Evolutionary conservation across 92 coral and sea anemone species (phyloP).

Genomic region (Epizoanthus stellaris): DNA sequence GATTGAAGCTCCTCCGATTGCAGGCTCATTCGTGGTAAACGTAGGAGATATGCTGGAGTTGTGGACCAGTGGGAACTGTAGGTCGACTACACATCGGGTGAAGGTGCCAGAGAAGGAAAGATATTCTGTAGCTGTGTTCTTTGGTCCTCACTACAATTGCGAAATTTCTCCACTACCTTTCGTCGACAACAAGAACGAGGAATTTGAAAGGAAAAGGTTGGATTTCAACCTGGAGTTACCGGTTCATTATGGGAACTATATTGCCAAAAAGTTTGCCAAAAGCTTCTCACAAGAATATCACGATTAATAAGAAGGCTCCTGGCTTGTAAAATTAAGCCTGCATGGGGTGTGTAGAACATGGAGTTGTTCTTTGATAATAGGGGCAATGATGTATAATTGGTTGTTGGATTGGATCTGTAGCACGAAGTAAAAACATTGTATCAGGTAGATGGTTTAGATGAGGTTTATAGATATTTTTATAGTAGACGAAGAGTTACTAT

Average conservation of each 20-base stretch:
- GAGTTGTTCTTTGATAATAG: too few species aligned
- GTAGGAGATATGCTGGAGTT: not conserved
- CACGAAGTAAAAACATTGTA: too few species aligned
- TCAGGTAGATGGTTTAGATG: too few species aligned
- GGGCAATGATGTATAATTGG: too few species aligned
- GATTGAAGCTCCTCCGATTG: not conserved
- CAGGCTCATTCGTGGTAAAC: not conserved
- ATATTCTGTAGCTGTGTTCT: not conserved
- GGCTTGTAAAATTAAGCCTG: too few species aligned
- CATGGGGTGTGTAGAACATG: too few species aligned
- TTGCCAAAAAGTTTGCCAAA: not conserved
- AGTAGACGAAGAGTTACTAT: too few species aligned
- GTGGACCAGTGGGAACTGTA: not conserved
- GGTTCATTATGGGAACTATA: not conserved
- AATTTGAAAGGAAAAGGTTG: not conserved
- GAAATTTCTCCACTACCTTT: not conserved
- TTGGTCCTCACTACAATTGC: not conserved
- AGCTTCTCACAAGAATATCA: not conserved
- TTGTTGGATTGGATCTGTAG: too few species aligned
- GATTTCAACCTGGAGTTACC: not conserved
- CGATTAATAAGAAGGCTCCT: not conserved
- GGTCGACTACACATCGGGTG: not conserved
- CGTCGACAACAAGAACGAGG: not conserved
- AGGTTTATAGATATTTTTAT: too few species aligned
- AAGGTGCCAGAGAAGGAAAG: not conserved